Evolutionary conservation across 2,888 invertebrate genomes (phyloP).

Genomic region (Trachelus troglodyta): DNA sequence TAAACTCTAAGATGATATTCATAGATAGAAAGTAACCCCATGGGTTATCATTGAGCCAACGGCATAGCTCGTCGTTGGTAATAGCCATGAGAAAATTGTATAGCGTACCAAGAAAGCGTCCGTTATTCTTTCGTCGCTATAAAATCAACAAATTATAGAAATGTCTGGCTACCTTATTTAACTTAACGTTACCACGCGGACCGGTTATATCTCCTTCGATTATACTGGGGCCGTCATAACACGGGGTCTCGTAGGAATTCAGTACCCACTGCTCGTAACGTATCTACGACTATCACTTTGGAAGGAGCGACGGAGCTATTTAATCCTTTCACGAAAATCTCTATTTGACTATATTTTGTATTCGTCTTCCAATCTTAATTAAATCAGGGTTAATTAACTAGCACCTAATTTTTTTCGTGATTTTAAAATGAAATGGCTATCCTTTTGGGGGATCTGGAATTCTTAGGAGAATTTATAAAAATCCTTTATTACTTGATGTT

Average conservation of each 20-base stretch:
- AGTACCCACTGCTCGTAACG: background rate
- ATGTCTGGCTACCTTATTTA: background rate
- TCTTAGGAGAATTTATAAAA: background rate
- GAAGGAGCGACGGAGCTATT: background rate
- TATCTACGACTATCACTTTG: background rate
- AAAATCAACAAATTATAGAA: background rate
- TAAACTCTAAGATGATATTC: slow-evolving; percentile 50
- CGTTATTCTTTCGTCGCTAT: background rate
- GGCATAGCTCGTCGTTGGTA: background rate
- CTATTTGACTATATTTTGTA: background rate
- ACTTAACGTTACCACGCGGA: background rate
- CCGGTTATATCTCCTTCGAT: background rate
- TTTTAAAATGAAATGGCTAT: too few relatives aligned
- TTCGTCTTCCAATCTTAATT: background rate
- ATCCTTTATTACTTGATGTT: background rate
- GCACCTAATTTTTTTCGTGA: background rate
- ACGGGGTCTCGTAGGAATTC: background rate
- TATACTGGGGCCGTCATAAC: background rate
- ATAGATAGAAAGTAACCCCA: slow-evolving; percentile 43
- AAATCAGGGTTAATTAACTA: background rate
- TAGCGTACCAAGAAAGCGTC: background rate
- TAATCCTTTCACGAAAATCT: background rate
- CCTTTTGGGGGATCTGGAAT: too few relatives aligned
- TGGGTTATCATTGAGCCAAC: slow-evolving; percentile 36
- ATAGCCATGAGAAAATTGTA: background rate